phyloP scores from a whole-genome alignment of 2,888 invertebrate species.

The Dicycla oo region DNA sequence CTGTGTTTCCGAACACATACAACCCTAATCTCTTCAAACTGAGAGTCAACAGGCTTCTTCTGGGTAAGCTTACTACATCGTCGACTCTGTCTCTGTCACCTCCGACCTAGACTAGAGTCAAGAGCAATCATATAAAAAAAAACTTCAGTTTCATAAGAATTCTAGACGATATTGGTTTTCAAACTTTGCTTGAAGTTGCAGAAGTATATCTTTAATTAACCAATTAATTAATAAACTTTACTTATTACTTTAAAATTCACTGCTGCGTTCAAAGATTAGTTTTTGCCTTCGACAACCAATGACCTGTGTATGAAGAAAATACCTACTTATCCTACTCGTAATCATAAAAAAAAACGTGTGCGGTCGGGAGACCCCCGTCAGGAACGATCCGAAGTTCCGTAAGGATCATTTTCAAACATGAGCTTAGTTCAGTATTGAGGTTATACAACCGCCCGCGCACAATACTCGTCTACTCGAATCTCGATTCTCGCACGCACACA shows the following conservation, averaged over 20 bases:
- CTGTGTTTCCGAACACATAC: no score
- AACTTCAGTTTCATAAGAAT: constrained; percentile 11
- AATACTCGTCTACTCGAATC: not conserved
- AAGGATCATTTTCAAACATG: not conserved
- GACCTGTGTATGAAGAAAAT: not conserved
- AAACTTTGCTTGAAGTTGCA: constrained; percentile 2
- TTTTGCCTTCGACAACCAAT: not conserved
- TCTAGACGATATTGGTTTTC: not conserved
- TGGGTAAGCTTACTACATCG: no score
- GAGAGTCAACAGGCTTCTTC: no score
- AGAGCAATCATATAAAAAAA: no score
- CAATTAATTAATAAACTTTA: constrained; percentile 12
- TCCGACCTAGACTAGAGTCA: no score
- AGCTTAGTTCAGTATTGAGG: not conserved
- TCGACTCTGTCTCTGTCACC: no score
- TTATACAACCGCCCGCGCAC: not conserved
- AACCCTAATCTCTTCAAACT: no score
- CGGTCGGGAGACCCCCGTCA: not conserved
- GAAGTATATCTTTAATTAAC: not conserved
- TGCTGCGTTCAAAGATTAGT: not conserved
- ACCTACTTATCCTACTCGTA: no score
- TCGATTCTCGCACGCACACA: not conserved
- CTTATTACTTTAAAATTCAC: not conserved
- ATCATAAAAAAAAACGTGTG: no score
- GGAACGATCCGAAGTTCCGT: not conserved